Evolutionary conservation across 2,888 invertebrate genomes (phyloP), one percentile per base, ranked within the genome.

Genomic region (Lepidochitona cinerea): DNA sequence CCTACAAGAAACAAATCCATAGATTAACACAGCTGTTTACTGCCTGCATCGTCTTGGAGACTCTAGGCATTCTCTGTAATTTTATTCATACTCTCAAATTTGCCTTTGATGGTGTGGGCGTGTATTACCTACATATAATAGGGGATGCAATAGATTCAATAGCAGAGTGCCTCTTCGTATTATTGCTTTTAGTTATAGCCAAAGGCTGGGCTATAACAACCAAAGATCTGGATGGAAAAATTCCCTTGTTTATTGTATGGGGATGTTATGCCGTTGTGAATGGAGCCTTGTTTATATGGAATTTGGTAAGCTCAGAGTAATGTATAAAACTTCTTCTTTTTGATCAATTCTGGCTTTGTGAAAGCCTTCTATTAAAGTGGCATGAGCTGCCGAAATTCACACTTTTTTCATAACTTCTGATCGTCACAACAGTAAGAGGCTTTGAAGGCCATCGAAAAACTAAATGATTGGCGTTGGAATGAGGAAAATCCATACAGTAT

Each of bases 191-290:
- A 72, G 92, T 98, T 72, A 92, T 99, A 80, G 98, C 98, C 52
- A 98, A 98, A 92, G 99, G 98, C 67, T 98, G 98, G 97, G 97
- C 97, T 5, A 96, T 98, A 37, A 97, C 97, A 12, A 93, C 96
- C 81, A 93, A 96, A 87, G 96, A 97, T 91, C 93, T 98, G 72
- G 95, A 96, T 23, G 95, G 96, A 33, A 97, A 96, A 89, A 94
- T 95, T 23, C 90, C 96, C 52, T 94, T 96, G 36, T 95, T 96
- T 90, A 94, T 95, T 49, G 94, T 97, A 81, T 98, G 98, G 98
- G 93, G 96, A 83, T 94, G 95, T 76, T 97, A 98, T 89, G 96
- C 97, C 68, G 93, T 96, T 74, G 95, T 97, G 37, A 97, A 97
- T 90, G 94, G 97, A 88, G 92, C 97, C 75, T 93, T 98, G 0